Percentiles rank a stretch among this genome's conserved stretches.
phyloP scores from a whole-genome alignment of 2,797 vertebrate genomes.

The Xiphophorus birchmanni region DNA sequence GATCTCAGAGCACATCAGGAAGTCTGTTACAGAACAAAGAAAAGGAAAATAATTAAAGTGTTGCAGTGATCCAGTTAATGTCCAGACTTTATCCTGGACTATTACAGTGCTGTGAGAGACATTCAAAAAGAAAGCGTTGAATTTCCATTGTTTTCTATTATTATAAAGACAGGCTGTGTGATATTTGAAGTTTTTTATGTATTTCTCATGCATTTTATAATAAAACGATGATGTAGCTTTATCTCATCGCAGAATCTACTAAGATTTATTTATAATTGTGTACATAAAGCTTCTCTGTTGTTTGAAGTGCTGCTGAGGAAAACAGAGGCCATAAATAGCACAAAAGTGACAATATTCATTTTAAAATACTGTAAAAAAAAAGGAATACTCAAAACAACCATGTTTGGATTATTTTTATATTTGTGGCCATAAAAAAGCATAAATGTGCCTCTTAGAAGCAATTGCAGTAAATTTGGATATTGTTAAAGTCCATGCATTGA shows the following conservation, averaged over 20 bases:
- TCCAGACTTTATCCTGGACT: background rate
- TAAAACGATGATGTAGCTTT: slow-evolving; percentile 27
- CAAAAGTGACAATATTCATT: background rate
- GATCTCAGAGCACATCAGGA: background rate
- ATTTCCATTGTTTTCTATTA: slow-evolving; percentile 7
- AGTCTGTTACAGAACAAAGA: background rate
- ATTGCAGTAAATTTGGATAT: background rate
- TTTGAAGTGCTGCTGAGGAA: slow-evolving; percentile 51
- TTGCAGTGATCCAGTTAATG: background rate
- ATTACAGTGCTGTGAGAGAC: background rate
- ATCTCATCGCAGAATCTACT: slow-evolving; percentile 11
- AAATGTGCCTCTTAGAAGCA: background rate
- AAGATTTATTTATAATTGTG: slow-evolving; percentile 7
- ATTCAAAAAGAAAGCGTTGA: background rate
- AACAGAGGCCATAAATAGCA: slow-evolving; percentile 32
- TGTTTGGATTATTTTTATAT: background rate
- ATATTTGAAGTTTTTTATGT: slow-evolving; percentile 23
- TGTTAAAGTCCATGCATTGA: slow-evolving; percentile 12
- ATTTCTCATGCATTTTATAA: slow-evolving; percentile 35
- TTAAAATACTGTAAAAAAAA: background rate
- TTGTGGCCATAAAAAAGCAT: background rate
- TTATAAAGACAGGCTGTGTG: background rate
- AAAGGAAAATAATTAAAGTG: background rate
- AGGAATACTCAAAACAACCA: background rate
- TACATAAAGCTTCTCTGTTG: slow-evolving; percentile 22